Evolutionary conservation across 2,888 invertebrate genomes (phyloP).

Genomic region (Nomada flava): DNA sequence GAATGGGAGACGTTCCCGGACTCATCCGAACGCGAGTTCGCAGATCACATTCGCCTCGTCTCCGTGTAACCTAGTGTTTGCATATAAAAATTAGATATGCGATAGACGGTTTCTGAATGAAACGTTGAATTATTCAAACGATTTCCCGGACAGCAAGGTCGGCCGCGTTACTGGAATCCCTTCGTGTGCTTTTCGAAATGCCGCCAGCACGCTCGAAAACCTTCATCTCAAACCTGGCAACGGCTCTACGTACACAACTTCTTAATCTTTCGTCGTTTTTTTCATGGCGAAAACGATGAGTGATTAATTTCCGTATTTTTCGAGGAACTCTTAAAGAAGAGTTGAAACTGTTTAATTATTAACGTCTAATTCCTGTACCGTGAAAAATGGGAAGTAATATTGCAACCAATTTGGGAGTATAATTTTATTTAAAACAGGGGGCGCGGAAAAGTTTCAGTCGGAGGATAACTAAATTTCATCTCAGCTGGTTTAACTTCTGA

Average conservation of each 20-base stretch:
- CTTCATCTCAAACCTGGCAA: conserved; percentile 30
- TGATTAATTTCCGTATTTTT: too few relatives aligned
- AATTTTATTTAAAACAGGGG: neutral
- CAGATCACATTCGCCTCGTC: neutral
- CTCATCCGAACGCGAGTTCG: conserved; percentile 25
- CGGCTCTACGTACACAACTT: neutral
- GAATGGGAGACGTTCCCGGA: conserved; percentile 37
- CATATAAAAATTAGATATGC: conserved; percentile 65
- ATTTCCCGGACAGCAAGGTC: conserved; percentile 64
- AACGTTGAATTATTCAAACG: conserved; percentile 67
- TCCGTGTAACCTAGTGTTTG: conserved; percentile 48
- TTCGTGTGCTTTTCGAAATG: conserved; percentile 60
- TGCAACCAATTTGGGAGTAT: neutral
- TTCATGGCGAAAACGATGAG: neutral
- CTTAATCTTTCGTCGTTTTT: neutral
- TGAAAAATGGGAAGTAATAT: neutral
- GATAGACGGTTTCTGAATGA: conserved; percentile 64
- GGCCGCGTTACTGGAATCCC: conserved; percentile 58
- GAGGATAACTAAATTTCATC: neutral
- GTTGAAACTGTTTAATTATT: too few relatives aligned
- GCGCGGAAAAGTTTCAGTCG: neutral
- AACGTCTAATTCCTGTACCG: too few relatives aligned
- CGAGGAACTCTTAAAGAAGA: too few relatives aligned
- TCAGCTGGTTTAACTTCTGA: too few relatives aligned
- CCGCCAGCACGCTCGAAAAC: conserved; percentile 46